phyloP scores from a whole-genome alignment of 2,113 vertebrate species.

The Callionymus lyra region DNA sequence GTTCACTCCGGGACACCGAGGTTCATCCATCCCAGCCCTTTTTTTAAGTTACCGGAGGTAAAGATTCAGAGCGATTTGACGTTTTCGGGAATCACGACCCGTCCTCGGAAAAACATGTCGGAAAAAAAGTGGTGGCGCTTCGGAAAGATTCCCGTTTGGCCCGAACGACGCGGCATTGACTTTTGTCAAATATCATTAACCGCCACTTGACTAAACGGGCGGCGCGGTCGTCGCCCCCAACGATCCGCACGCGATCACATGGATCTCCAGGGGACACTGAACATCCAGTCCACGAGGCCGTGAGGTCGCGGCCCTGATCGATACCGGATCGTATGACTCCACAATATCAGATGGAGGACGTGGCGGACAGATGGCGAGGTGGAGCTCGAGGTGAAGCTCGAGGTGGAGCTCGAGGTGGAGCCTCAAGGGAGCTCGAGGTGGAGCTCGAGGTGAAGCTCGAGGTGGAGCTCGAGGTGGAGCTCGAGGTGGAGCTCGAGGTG shows the following conservation, averaged over 20 bases:
- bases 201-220: constrained; percentile 2
- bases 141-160: neutral
- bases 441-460: no score
- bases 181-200: constrained; percentile 11
- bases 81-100: no score
- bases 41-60: no score
- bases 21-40: neutral
- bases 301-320: constrained; percentile 22
- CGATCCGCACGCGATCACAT: constrained; percentile 6
- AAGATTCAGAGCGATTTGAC: no score
- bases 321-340: constrained; percentile 28
- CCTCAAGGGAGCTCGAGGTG: no score
- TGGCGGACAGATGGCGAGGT: neutral
- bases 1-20: constrained; percentile 6
- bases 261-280: constrained; percentile 3
- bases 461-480: no score
- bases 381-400: no score
- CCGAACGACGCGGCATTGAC: constrained; percentile 12
- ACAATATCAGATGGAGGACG: constrained; percentile 29
- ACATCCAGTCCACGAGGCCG: constrained; percentile 20
- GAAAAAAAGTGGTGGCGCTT: no score
- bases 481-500: no score
- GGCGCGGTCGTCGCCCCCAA: constrained; percentile 9
- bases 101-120: no score
- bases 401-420: no score